Evolutionary conservation across 2,113 vertebrate species (phyloP).

Genomic region (Oceanites oceanicus): DNA sequence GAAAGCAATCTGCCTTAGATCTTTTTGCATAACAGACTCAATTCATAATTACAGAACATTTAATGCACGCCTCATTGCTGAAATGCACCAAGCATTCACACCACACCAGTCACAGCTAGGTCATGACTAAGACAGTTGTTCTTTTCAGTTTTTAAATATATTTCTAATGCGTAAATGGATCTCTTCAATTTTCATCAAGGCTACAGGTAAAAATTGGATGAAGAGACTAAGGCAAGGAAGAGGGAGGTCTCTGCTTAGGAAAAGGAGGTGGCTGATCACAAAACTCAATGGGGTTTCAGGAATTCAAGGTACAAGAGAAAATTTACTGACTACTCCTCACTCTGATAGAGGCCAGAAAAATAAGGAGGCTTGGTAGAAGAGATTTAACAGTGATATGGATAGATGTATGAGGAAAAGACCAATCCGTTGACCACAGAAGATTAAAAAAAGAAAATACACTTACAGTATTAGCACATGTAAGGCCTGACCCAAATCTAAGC

Average conservation of each 20-base stretch:
- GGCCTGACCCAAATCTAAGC: not conserved
- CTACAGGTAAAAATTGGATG: not conserved
- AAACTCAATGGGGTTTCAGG: not conserved
- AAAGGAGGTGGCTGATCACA: not conserved
- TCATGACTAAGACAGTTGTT: not conserved
- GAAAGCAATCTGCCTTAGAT: not conserved
- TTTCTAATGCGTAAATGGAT: not conserved
- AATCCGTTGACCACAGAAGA: not conserved
- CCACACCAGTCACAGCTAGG: not conserved
- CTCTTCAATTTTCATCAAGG: not conserved
- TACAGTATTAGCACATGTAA: not conserved
- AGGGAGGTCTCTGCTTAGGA: not conserved
- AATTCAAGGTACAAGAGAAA: not conserved
- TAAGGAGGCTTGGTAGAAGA: not conserved
- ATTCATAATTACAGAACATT: not conserved
- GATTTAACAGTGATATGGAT: not conserved
- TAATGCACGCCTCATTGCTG: not conserved
- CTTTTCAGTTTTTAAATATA: not conserved
- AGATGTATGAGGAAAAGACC: not conserved
- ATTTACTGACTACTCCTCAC: not conserved
- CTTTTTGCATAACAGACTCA: not conserved
- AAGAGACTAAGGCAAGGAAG: not conserved
- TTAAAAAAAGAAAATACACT: not conserved
- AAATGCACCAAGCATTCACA: not conserved
- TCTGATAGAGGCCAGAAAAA: not conserved